Conservation (phyloP, 1,140 invertebrate species). For the Tachypleus tridentatus region DNA sequence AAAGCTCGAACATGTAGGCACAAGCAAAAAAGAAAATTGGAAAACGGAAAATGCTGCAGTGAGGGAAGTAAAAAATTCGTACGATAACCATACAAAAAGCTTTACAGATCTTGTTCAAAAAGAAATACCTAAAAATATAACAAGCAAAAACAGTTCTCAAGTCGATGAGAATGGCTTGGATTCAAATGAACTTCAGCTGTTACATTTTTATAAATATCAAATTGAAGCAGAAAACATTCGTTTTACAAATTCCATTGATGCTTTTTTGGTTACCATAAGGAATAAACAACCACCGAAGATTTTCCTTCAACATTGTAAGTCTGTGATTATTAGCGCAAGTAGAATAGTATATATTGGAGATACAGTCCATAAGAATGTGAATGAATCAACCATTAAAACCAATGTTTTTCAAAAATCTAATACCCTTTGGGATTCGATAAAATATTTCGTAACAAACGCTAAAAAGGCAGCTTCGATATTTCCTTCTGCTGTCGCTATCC, state of each 20-base stretch:
- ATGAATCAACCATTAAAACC: slow-evolving; percentile 29
- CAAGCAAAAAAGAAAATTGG: slow-evolving; percentile 51
- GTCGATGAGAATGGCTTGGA: slow-evolving; percentile 39
- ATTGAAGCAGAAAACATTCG: slow-evolving; percentile 66
- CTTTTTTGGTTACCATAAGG: slow-evolving; percentile 77
- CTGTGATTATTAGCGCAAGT: slow-evolving; percentile 82
- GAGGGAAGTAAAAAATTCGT: slow-evolving; percentile 41
- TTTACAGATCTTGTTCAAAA: no score
- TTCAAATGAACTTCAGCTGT: slow-evolving; percentile 63
- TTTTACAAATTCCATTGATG: slow-evolving; percentile 77
- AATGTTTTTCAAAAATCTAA: slow-evolving; percentile 67
- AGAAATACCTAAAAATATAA: no score
- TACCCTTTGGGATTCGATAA: slow-evolving; percentile 66
- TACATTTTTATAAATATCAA: slow-evolving; percentile 74
- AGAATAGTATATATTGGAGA: slow-evolving; percentile 87
- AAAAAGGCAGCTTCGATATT: slow-evolving; percentile 82
- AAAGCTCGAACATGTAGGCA: slow-evolving; percentile 66
- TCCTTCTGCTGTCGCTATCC: slow-evolving; percentile 74
- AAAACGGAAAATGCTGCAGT: slow-evolving; percentile 56
- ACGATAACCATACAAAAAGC: neutral
- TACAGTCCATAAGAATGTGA: slow-evolving; percentile 67
- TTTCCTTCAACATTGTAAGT: slow-evolving; percentile 84
- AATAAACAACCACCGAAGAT: slow-evolving; percentile 85
- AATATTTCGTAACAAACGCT: slow-evolving; percentile 68
- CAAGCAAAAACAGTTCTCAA: no score